phyloP scores from a whole-genome alignment of 2,888 invertebrate genomes.

The Uloborus plumipes region DNA sequence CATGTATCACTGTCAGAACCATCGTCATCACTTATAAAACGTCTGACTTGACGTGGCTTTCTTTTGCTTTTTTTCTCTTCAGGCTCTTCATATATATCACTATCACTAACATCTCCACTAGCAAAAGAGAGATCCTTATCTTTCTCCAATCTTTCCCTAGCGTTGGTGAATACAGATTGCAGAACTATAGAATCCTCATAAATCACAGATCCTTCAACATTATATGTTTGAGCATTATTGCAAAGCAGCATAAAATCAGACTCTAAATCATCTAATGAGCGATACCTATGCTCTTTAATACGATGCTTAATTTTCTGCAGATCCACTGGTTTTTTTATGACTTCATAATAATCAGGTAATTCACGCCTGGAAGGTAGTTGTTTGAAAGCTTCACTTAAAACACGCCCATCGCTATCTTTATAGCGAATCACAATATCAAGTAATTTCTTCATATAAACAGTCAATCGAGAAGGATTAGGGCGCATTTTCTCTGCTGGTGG shows the following conservation, averaged over 20 bases:
- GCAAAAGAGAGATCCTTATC: conserved; percentile 27
- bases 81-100: conserved; percentile 22
- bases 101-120: conserved; percentile 48
- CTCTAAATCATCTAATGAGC: conserved; percentile 73
- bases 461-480: conserved; percentile 73
- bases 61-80: conserved; percentile 19
- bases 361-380: conserved; percentile 92
- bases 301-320: conserved; percentile 89
- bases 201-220: conserved; percentile 94
- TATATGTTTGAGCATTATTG: conserved; percentile 96
- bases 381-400: conserved; percentile 94
- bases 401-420: conserved; percentile 86
- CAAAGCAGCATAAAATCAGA: conserved; percentile 94
- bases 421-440: conserved; percentile 90
- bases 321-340: conserved; percentile 94
- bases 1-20: conserved; percentile 13
- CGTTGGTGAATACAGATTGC: conserved; percentile 76
- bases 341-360: conserved; percentile 95
- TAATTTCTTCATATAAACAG: conserved; percentile 85
- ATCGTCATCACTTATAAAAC: conserved; percentile 21
- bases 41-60: conserved; percentile 1
- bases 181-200: conserved; percentile 96
- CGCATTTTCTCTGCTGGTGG: conserved; percentile 67
- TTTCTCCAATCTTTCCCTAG: conserved; percentile 72
- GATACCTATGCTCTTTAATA: conserved; percentile 77